A percentile compares a stretch with the other conserved stretches of the same genome.
Evolutionary conservation across 2,888 invertebrate species (phyloP).

Genomic region (Orthosia gothica): DNA sequence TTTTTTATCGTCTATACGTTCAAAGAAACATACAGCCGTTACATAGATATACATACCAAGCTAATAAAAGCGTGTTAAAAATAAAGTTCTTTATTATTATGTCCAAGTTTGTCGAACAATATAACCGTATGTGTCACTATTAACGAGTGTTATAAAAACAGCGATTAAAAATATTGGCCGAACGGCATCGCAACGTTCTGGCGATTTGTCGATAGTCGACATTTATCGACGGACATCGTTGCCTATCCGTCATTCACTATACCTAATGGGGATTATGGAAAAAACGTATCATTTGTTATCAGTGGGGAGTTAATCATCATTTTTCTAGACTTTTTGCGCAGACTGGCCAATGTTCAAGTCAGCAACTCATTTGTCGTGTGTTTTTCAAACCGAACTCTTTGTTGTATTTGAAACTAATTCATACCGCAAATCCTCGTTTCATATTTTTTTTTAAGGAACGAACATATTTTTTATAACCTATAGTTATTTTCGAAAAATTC

Average conservation of each 20-base stretch:
- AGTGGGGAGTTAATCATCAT: slow-evolving; percentile 38
- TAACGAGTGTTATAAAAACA: slow-evolving; percentile 59
- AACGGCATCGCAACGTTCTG: slow-evolving; percentile 47
- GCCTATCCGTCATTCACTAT: slow-evolving; percentile 39
- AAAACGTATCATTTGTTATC: slow-evolving; percentile 48
- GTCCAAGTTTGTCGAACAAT: not conserved
- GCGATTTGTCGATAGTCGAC: slow-evolving; percentile 39
- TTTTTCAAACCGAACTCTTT: not conserved
- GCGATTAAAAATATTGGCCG: slow-evolving; percentile 61
- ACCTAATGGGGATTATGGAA: slow-evolving; percentile 40
- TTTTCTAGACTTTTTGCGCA: slow-evolving; percentile 36
- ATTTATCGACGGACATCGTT: slow-evolving; percentile 29
- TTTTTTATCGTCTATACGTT: too few species aligned
- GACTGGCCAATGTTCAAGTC: slow-evolving; percentile 10
- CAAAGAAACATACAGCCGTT: too few species aligned
- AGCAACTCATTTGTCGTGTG: slow-evolving; percentile 18
- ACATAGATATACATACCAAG: too few species aligned
- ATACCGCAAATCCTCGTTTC: not conserved
- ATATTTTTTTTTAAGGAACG: too few species aligned
- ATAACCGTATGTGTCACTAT: slow-evolving; percentile 22
- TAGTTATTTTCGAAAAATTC: too few species aligned
- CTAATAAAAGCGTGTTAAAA: too few species aligned
- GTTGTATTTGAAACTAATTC: not conserved
- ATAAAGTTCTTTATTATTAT: too few species aligned
- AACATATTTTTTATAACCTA: too few species aligned